Conservation (phyloP, 37 sponge, comb jelly and placozoan genomes). For the Halichondria panicea region DNA sequence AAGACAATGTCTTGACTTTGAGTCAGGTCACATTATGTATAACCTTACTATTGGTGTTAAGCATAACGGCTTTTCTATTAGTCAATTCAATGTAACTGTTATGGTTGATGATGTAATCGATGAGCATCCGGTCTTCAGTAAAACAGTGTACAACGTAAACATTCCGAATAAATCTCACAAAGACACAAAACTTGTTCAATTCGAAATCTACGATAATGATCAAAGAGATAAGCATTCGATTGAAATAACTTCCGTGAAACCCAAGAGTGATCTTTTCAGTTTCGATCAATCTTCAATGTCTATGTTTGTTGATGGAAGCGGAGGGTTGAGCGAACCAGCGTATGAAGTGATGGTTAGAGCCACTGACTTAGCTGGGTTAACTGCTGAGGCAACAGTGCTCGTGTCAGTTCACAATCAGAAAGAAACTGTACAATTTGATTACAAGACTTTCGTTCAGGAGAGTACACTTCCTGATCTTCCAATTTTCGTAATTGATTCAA, state of each 20-base stretch:
- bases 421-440: too few relatives aligned
- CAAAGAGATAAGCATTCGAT: constrained; percentile 2
- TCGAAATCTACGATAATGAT: constrained; percentile 14
- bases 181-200: constrained; percentile 5
- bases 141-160: neutral
- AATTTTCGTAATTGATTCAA: too few relatives aligned
- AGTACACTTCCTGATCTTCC: too few relatives aligned
- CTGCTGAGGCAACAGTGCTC: constrained; percentile 13
- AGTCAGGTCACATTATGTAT: neutral
- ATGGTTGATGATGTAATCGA: constrained; percentile 36
- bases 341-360: constrained; percentile 18
- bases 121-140: constrained; percentile 26
- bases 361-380: constrained; percentile 24
- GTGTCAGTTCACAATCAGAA: too few relatives aligned
- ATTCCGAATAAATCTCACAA: neutral
- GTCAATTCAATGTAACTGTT: constrained; percentile 18
- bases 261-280: neutral
- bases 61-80: too few relatives aligned
- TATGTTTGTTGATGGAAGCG: too few relatives aligned
- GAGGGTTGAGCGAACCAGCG: neutral
- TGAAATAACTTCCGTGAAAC: neutral
- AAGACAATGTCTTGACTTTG: constrained; percentile 16
- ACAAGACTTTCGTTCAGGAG: too few relatives aligned
- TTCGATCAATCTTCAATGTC: too few relatives aligned
- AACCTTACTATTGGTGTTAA: constrained; percentile 5